Evolutionary conservation across 2,113 vertebrate species (phyloP).

Genomic region (Mugil cephalus): DNA sequence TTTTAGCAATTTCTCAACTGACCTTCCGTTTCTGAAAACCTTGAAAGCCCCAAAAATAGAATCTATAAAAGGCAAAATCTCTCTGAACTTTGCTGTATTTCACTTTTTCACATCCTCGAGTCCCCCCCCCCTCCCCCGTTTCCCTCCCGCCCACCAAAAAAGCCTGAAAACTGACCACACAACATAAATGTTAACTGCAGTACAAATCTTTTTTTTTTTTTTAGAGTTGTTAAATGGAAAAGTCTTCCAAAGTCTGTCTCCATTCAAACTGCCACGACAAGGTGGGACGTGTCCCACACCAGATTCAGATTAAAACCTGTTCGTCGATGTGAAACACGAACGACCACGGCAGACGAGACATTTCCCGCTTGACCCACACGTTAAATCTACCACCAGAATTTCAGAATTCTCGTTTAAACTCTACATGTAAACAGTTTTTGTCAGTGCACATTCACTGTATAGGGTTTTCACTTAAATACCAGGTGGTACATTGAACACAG

Average conservation of each 20-base stretch:
- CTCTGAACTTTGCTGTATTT: slow-evolving; percentile 57
- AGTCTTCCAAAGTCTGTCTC: slow-evolving; percentile 29
- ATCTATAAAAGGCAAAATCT: slow-evolving; percentile 79
- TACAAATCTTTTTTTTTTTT: slow-evolving; percentile 61
- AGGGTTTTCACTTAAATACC: slow-evolving; percentile 48
- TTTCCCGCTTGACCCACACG: slow-evolving; percentile 23
- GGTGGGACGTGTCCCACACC: slow-evolving; percentile 7
- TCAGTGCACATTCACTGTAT: slow-evolving; percentile 74
- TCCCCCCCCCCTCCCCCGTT: no score
- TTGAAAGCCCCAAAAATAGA: slow-evolving; percentile 75
- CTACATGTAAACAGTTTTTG: slow-evolving; percentile 77
- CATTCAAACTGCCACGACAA: slow-evolving; percentile 45
- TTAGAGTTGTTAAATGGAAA: slow-evolving; percentile 55
- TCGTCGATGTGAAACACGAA: slow-evolving; percentile 47
- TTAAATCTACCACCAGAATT: slow-evolving; percentile 57
- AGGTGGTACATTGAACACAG: slow-evolving; percentile 62
- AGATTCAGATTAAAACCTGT: slow-evolving; percentile 35
- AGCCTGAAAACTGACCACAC: slow-evolving; percentile 49
- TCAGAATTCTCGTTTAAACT: slow-evolving; percentile 50
- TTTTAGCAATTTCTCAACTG: slow-evolving; percentile 67
- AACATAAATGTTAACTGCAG: slow-evolving; percentile 40
- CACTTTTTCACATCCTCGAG: slow-evolving; percentile 31
- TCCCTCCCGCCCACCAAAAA: slow-evolving; percentile 16
- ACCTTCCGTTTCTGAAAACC: slow-evolving; percentile 72
- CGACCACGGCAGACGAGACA: slow-evolving; percentile 55